Evolutionary conservation across 35 echinoderm and acorn worm genomes (phyloP), one percentile per base, ranked within the genome.

Genomic region (Lytechinus variegatus): DNA sequence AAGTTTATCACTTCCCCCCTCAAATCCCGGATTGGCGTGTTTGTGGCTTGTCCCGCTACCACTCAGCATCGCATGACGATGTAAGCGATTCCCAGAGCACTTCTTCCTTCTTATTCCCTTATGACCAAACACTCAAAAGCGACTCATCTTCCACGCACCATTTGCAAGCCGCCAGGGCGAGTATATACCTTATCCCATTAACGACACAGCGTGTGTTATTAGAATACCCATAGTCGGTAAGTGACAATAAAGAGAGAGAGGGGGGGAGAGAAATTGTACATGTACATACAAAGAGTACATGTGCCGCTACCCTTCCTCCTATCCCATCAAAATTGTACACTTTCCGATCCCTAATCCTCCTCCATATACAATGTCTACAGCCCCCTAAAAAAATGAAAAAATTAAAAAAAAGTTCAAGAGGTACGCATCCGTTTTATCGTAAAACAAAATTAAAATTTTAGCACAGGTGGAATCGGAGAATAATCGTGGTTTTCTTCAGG

Each of bases 171-270:
- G 88, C 88, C 27, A 44, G 88, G 88, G 88, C 88, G 52, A 52
- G 88, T 54, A 90, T 90, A 54, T 90, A 33, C 88, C 88, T 8
- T 90, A 90, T 90, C 88, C 88, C 88, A 90, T 90, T 90, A 90
- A 27, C 88, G 88, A 4, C 88, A 28, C 88, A 90, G 88, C 88
- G 88, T 90, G 88, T 54, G 88, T 90, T 90, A 90, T 90, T 90
- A 90, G 52, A 90, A 90, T 90, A 90, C 88, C 88, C 88, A 52
- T 90, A 33, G 88, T 29, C 88, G 88, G 29, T 54, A 90, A 52
- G 88, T 90, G 88, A 44, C 88, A 90, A 90, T 90, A 90, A 90
- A 90, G 52, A 90, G 16, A 88, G 87, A 88, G 44, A 88, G 13
- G 56, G 87, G n/a, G 33, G 2, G 33, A 88, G 52, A 27, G 52